phyloP scores from a whole-genome alignment of 2,888 invertebrate genomes.

The Amblyjoppa fuscipennis region DNA sequence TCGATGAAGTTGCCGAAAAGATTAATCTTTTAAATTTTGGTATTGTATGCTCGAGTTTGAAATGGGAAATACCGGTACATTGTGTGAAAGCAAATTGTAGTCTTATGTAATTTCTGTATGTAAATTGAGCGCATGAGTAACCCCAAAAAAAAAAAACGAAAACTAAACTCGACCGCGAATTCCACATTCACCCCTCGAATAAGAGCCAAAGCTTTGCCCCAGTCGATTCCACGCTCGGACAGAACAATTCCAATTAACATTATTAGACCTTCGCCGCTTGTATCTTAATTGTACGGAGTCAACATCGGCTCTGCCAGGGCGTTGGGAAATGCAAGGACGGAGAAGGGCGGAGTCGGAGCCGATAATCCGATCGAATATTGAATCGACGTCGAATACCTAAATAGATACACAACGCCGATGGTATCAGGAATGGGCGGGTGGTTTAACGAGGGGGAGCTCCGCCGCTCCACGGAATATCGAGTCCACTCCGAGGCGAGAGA shows the following conservation, averaged over 20 bases:
- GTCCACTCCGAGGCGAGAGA: slow-evolving; percentile 40
- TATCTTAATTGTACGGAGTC: slow-evolving; percentile 29
- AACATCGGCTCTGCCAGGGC: neutral
- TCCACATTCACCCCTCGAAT: slow-evolving; percentile 5
- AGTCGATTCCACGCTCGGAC: slow-evolving; percentile 17
- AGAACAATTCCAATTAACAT: slow-evolving; percentile 35
- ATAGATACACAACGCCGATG: slow-evolving; percentile 56
- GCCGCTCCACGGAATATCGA: slow-evolving; percentile 50
- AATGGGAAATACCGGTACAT: neutral
- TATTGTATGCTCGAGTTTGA: neutral
- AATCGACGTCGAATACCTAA: slow-evolving; percentile 58
- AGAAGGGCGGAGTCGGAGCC: slow-evolving; percentile 27
- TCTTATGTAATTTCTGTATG: too few relatives aligned
- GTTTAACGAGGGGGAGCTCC: slow-evolving; percentile 13
- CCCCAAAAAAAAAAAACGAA: slow-evolving; percentile 18
- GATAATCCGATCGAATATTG: slow-evolving; percentile 55
- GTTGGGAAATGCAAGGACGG: neutral
- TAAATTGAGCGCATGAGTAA: neutral
- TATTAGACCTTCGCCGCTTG: slow-evolving; percentile 30
- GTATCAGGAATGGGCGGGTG: slow-evolving; percentile 36
- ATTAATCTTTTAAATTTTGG: neutral
- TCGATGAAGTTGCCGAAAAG: neutral
- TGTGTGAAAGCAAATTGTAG: too few relatives aligned
- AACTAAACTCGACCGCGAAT: neutral
- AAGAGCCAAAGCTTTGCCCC: slow-evolving; percentile 28